Percentiles rank a stretch among this genome's conserved stretches.
phyloP scores from a whole-genome alignment of 2,888 invertebrate species.

The Habroteleia sp. region DNA sequence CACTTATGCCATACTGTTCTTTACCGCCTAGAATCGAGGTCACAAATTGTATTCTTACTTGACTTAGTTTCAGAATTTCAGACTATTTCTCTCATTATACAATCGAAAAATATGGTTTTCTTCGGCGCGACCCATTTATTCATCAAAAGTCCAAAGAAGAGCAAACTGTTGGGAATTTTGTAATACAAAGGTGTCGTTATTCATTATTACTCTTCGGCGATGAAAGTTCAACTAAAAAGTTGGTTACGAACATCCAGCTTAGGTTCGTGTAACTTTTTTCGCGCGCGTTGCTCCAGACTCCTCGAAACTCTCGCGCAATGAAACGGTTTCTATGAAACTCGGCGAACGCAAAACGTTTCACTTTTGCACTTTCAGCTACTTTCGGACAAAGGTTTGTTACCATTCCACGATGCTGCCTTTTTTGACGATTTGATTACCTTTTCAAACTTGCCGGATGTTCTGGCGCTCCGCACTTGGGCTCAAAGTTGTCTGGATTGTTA shows the following conservation, averaged over 20 bases:
- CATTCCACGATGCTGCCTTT: constrained; percentile 43
- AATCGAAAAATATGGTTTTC: too few relatives aligned
- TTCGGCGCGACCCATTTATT: too few relatives aligned
- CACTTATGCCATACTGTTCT: too few relatives aligned
- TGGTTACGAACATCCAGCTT: constrained; percentile 20
- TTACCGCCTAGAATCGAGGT: too few relatives aligned
- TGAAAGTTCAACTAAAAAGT: constrained; percentile 24
- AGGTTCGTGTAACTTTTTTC: constrained; percentile 45
- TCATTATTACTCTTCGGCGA: constrained; percentile 35
- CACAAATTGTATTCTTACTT: too few relatives aligned
- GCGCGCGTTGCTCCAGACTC: constrained; percentile 7
- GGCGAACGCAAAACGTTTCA: constrained; percentile 54
- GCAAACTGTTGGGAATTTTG: background rate
- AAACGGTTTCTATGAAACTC: constrained; percentile 48
- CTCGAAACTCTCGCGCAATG: constrained; percentile 56
- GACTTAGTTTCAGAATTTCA: too few relatives aligned
- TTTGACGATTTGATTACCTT: constrained; percentile 55
- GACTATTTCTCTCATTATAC: too few relatives aligned
- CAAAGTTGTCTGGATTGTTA: constrained; percentile 24
- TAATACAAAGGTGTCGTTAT: constrained; percentile 15
- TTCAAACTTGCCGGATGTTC: constrained; percentile 41
- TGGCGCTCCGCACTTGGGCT: constrained; percentile 8
- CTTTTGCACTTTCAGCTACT: constrained; percentile 59
- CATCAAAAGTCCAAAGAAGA: background rate
- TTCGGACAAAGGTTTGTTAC: constrained; percentile 62